Base-by-base conservation (phyloP, 2,113 vertebrate genomes). In the Rallus limicola region DNA sequence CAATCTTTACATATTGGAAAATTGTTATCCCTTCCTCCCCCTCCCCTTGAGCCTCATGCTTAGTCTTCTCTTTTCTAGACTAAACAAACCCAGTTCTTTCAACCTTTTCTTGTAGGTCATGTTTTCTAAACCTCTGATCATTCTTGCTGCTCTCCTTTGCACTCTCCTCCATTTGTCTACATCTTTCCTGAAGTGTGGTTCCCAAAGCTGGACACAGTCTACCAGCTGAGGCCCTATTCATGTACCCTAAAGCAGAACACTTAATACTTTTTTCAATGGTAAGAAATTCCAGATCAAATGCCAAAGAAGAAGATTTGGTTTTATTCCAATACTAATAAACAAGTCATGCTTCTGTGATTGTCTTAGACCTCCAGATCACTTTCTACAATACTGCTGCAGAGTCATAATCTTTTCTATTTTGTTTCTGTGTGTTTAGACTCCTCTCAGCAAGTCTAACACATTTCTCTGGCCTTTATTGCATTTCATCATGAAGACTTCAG, bases 11-110 rank as follows among this genome's bases (percentile, higher is more conserved):
- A 80, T 96, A 91, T 77, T 87, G 93, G 84, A 55, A 88, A 96
- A 93, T 85, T 90, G 79, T 90, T 97, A 95, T 88, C 71, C 90
- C 86, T 95, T 91, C 84, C 91, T 91, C 89, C 74, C 78, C 36
- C 81, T 82, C 24, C n/a, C 80, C 65, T 84, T 92, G 74, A 84
- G 58, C 81, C 72, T 64, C 21, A 68, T 93, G 93, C 96, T 95
- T 97, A 95, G 94, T 95, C 95, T 97, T 97, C 93, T 88, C 78
- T 85, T 95, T 96, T 94, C 91, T 91, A 97, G 96, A 97, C 96
- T 97, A 96, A 97, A 97, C 95, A 97, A 97, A 96, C 53, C 81
- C 53, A 58, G 44, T 72, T 94, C 96, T 95, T 97, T 95, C 95
- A 97, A 95, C 94, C 84, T 95, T 95, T 95, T 84, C 89, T 95